These are phyloP conservation scores for Falcaria lacertinaria DNA, from an alignment of 2,888 invertebrate species.

Conservation along the genomic window DNA sequence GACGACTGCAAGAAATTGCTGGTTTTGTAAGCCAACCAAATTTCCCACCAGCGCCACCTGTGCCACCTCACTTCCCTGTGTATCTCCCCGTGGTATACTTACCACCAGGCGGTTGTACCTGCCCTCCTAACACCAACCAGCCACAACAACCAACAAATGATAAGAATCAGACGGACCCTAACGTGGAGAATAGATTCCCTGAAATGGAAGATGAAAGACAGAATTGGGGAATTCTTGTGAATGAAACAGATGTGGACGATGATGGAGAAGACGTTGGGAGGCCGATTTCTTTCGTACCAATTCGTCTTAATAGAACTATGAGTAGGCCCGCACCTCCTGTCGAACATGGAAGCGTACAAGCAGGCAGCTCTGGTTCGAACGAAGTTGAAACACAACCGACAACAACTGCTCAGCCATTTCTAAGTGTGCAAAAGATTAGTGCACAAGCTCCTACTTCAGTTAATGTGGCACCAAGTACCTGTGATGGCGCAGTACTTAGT, in stretches of 20 bases:
- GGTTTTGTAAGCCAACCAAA: slow-evolving; percentile 28
- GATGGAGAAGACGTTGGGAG: slow-evolving; percentile 35
- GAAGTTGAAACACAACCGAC: background rate
- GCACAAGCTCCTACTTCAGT: background rate
- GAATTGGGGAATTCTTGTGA: slow-evolving; percentile 53
- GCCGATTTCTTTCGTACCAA: slow-evolving; percentile 51
- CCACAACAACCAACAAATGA: slow-evolving; percentile 12
- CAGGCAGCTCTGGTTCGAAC: slow-evolving; percentile 11
- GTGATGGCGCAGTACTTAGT: slow-evolving; percentile 54
- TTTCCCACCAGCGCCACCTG: slow-evolving; percentile 23
- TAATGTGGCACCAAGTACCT: slow-evolving; percentile 28
- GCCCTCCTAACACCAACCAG: slow-evolving; percentile 20
- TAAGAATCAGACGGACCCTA: slow-evolving; percentile 20
- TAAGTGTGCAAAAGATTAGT: background rate
- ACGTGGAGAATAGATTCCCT: slow-evolving; percentile 36
- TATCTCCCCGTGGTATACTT: slow-evolving; percentile 46
- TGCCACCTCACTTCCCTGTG: slow-evolving; percentile 33
- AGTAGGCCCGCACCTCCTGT: slow-evolving; percentile 43
- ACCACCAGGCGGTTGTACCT: slow-evolving; percentile 40
- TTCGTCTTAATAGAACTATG: slow-evolving; percentile 28
- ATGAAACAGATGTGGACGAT: slow-evolving; percentile 32
- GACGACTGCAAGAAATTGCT: slow-evolving; percentile 40
- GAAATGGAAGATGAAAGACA: slow-evolving; percentile 51
- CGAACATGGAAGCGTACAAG: slow-evolving; percentile 47
- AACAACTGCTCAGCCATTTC: slow-evolving; percentile 3